phyloP scores from a whole-genome alignment of 2,113 vertebrate species.

The Myodes glareolus region DNA sequence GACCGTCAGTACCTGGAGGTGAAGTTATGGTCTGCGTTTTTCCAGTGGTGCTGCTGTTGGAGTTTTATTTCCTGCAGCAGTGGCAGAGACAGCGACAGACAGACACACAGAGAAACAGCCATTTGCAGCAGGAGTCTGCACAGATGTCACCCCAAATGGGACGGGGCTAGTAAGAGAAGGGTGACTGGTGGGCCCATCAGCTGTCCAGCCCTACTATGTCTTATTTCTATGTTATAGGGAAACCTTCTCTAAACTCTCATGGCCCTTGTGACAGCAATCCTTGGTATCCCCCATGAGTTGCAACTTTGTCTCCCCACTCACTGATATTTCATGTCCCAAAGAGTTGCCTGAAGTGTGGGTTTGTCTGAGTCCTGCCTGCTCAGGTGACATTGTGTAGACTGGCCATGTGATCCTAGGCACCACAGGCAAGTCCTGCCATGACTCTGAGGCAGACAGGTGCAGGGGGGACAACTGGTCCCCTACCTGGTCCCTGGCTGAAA shows the following conservation, averaged over 20 bases:
- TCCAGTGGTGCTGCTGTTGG: constrained; percentile 61
- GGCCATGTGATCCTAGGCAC: too few relatives aligned
- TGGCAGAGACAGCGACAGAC: not conserved
- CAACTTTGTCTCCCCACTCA: not conserved
- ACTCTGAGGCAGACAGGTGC: not conserved
- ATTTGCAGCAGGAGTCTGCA: not conserved
- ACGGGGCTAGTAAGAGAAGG: too few relatives aligned
- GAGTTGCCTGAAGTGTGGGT: not conserved
- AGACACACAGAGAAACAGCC: not conserved
- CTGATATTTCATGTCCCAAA: not conserved
- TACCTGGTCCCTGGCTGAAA: not conserved
- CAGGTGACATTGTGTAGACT: not conserved
- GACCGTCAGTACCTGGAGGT: constrained; percentile 36
- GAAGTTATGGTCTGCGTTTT: constrained; percentile 53
- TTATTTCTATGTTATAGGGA: not conserved
- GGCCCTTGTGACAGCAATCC: not conserved
- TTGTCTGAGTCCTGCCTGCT: too few relatives aligned
- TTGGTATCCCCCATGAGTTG: not conserved
- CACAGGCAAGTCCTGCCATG: not conserved
- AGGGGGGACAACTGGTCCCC: not conserved
- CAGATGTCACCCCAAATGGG: not conserved
- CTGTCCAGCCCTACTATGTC: not conserved
- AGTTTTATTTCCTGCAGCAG: constrained; percentile 57
- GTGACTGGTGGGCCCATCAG: not conserved
- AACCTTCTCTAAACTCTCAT: not conserved